phyloP scores from a whole-genome alignment of 2,797 vertebrate species.

The Cuculus canorus region DNA sequence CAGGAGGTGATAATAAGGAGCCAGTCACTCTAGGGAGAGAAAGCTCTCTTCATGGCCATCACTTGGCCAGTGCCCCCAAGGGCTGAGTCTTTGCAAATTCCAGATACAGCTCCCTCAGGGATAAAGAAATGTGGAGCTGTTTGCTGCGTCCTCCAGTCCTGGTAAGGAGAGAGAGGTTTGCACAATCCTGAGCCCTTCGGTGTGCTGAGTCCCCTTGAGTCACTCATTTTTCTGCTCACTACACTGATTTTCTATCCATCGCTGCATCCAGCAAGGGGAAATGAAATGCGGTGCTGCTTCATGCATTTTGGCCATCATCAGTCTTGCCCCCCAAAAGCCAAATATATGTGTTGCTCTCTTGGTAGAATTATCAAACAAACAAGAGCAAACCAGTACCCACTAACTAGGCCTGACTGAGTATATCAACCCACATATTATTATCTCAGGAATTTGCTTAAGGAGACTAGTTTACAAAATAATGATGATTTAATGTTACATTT shows the following conservation, averaged over 20 bases:
- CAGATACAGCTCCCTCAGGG: not conserved
- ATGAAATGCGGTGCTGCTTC: not conserved
- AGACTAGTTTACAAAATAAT: not conserved
- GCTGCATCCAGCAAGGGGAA: not conserved
- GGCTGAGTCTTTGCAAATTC: not conserved
- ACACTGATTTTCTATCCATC: not conserved
- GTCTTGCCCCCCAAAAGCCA: not conserved
- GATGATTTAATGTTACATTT: not conserved
- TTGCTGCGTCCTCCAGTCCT: not conserved
- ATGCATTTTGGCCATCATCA: not conserved
- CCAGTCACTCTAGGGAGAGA: not conserved
- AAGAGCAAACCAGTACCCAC: not conserved
- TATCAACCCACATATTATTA: not conserved
- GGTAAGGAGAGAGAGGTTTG: not conserved
- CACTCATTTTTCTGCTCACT: not conserved
- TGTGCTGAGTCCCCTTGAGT: not conserved
- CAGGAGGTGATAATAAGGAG: not conserved
- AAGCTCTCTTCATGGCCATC: not conserved
- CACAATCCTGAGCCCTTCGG: not conserved
- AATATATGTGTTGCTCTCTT: rapidly evolving
- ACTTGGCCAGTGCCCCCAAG: not conserved
- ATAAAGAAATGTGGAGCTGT: not conserved
- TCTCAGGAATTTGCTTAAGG: not conserved
- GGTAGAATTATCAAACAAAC: not conserved
- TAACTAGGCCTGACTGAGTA: not conserved